Evolutionary conservation across 37 sponge, comb jelly and placozoan species (phyloP).

Genomic region (Lycopodina hypogea): DNA sequence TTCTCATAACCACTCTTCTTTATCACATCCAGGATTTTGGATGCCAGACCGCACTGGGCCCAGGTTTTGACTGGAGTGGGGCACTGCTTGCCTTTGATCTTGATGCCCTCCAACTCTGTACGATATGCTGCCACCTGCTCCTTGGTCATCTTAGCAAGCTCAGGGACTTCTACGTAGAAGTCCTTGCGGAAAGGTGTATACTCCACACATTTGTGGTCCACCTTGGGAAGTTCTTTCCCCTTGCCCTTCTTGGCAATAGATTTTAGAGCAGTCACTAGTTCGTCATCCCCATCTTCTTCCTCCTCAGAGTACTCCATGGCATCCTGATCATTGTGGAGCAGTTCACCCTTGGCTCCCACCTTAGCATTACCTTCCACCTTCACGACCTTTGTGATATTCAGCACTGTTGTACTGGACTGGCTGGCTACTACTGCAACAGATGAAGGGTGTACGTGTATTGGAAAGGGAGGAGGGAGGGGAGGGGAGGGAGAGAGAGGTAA

Average conservation of each 20-base stretch:
- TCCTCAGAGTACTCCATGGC: conserved; percentile 89
- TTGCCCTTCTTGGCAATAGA: conserved; percentile 65
- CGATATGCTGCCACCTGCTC: conserved; percentile 76
- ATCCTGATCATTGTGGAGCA: conserved; percentile 89
- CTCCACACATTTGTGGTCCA: conserved; percentile 81
- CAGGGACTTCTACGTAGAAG: conserved; percentile 98
- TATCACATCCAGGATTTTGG: conserved; percentile 72
- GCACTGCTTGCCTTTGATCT: conserved; percentile 90
- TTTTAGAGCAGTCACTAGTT: conserved; percentile 62
- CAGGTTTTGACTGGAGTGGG: conserved; percentile 95
- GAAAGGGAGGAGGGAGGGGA: neutral
- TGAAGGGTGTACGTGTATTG: neutral
- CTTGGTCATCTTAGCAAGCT: conserved; percentile 86
- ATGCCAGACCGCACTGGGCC: conserved; percentile 88
- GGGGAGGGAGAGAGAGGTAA: neutral
- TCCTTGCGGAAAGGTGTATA: conserved; percentile 85
- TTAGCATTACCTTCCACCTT: conserved; percentile 29
- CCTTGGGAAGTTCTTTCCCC: conserved; percentile 85
- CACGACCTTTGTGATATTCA: conserved; percentile 41
- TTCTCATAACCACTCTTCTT: conserved; percentile 83
- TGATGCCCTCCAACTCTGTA: conserved; percentile 76
- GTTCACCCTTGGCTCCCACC: conserved; percentile 79
- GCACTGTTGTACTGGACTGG: conserved; percentile 9
- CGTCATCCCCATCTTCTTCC: conserved; percentile 70
- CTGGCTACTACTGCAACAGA: neutral